Evolutionary conservation across 2,797 vertebrate genomes (phyloP).

Genomic region (Heterohyrax brucei): DNA sequence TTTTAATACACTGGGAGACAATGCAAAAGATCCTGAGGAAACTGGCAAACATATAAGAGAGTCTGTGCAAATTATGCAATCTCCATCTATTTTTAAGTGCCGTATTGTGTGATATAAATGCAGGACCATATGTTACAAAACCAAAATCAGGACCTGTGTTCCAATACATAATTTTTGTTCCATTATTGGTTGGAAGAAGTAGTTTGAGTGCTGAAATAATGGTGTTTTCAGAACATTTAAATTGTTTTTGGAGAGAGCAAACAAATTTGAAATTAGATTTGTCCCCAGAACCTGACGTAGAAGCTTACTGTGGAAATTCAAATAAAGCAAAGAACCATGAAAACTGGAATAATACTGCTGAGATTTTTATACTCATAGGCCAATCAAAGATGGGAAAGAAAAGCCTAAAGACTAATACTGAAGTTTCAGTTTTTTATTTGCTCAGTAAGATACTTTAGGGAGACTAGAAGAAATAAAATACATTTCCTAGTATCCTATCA

Average conservation of each 20-base stretch:
- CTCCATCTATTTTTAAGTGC: constrained; percentile 75
- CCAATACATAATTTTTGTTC: constrained; percentile 66
- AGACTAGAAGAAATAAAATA: not conserved
- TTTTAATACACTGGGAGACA: not conserved
- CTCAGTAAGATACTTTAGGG: not conserved
- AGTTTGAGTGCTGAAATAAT: constrained; percentile 14
- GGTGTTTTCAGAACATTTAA: constrained; percentile 48
- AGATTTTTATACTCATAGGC: not conserved
- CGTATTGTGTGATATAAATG: constrained; percentile 64
- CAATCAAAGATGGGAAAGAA: not conserved
- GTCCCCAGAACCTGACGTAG: not conserved
- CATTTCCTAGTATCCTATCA: not conserved
- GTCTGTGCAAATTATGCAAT: constrained; percentile 58
- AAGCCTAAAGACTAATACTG: not conserved
- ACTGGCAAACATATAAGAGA: constrained; percentile 34
- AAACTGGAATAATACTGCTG: not conserved
- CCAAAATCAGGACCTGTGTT: constrained; percentile 53
- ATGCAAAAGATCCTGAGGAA: constrained; percentile 41
- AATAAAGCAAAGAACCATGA: constrained; percentile 30
- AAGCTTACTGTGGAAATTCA: constrained; percentile 58
- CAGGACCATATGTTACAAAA: constrained; percentile 73
- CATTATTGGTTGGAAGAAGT: constrained; percentile 54
- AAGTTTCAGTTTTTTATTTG: not conserved
- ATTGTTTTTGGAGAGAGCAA: not conserved
- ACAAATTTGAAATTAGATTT: constrained; percentile 68